These are phyloP conservation scores for Theocolax elegans DNA, from an alignment of 1,140 invertebrate genomes.

Conservation along the genomic window DNA sequence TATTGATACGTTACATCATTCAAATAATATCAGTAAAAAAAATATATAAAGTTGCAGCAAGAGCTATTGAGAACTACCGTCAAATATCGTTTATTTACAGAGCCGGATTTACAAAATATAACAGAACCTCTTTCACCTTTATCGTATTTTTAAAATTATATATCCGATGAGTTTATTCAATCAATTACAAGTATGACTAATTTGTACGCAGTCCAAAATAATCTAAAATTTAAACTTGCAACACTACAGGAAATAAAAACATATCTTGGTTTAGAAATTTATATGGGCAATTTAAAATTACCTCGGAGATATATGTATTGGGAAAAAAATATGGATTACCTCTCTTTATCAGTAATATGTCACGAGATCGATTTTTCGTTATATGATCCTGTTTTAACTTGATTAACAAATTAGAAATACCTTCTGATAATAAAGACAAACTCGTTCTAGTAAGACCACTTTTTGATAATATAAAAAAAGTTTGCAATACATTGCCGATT, in stretches of 20 bases:
- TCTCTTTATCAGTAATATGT: background rate
- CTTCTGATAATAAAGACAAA: constrained; percentile 25
- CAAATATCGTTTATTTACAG: background rate
- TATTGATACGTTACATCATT: too few species aligned
- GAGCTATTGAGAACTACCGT: background rate
- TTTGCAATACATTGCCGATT: background rate
- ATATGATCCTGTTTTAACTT: background rate
- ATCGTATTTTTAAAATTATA: background rate
- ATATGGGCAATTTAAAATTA: background rate
- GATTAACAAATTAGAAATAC: constrained; percentile 1
- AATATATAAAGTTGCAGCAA: background rate
- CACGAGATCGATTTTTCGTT: background rate
- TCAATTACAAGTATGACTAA: background rate
- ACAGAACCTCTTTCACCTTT: background rate
- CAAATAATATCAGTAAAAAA: background rate
- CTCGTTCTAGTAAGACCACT: constrained; percentile 10
- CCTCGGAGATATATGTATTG: background rate
- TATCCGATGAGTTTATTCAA: background rate
- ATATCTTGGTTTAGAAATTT: background rate
- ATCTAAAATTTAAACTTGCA: background rate
- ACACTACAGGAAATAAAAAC: background rate
- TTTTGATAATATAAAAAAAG: constrained; percentile 2
- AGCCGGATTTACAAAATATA: background rate
- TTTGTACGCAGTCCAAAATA: background rate
- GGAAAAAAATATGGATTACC: background rate